A percentile compares a stretch with the other conserved stretches of the same genome.
Evolutionary conservation across 2,113 vertebrate genomes (phyloP).

Genomic region (Elephantulus edwardii): DNA sequence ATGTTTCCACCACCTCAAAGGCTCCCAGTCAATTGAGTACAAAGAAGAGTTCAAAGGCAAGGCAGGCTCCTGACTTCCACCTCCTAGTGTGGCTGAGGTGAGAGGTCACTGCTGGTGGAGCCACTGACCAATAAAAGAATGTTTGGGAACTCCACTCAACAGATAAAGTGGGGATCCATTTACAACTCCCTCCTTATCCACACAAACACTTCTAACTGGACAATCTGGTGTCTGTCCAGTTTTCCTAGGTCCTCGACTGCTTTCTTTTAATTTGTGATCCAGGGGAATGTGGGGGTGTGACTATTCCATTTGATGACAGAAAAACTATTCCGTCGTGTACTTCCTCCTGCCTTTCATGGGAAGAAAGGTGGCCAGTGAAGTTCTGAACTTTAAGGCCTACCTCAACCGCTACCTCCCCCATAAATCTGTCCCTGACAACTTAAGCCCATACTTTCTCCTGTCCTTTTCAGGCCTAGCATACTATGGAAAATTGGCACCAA

Average conservation of each 20-base stretch:
- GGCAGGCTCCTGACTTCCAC: constrained; percentile 86
- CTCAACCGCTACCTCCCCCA: background rate
- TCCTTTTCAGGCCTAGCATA: background rate
- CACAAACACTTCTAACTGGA: constrained; percentile 78
- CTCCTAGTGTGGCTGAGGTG: constrained; percentile 84
- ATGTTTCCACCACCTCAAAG: constrained; percentile 65
- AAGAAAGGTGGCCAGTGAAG: background rate
- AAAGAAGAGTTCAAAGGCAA: constrained; percentile 88
- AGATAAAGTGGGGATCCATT: constrained; percentile 89
- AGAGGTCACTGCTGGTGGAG: constrained; percentile 90
- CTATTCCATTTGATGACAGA: background rate
- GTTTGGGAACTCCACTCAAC: constrained; percentile 84
- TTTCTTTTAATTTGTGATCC: constrained; percentile 35
- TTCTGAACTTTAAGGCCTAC: background rate
- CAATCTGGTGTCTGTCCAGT: constrained; percentile 63
- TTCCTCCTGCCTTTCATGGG: background rate
- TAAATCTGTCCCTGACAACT: background rate
- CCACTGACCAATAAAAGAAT: constrained; percentile 88
- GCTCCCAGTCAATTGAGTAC: constrained; percentile 54
- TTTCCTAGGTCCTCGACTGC: constrained; percentile 52
- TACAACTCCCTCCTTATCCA: constrained; percentile 85
- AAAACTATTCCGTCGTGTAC: background rate
- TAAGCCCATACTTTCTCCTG: background rate
- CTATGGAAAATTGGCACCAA: background rate
- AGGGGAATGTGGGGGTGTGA: background rate